phyloP scores from a whole-genome alignment of 2,888 invertebrate genomes.

The Pseudococcus viburni region DNA sequence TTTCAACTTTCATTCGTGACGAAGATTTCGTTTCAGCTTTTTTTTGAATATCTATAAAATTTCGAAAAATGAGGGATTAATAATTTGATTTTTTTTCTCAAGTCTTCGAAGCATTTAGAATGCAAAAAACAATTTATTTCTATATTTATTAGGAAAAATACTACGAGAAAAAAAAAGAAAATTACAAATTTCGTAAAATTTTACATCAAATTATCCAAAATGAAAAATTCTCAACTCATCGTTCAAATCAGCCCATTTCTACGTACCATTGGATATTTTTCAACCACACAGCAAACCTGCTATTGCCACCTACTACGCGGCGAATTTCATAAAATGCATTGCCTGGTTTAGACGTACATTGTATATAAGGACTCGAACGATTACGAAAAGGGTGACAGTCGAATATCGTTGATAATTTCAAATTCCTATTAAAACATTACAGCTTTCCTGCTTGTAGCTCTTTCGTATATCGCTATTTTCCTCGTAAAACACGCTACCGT shows the following conservation, averaged over 20 bases:
- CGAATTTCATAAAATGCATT: conserved; percentile 20
- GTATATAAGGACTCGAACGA: neutral
- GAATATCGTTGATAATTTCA: conserved; percentile 31
- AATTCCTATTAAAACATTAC: conserved; percentile 33
- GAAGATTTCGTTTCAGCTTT: neutral
- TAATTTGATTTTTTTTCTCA: no score
- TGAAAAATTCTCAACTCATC: no score
- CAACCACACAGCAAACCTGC: neutral
- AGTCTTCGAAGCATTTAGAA: no score
- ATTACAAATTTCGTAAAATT: no score
- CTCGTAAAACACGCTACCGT: neutral
- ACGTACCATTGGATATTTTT: neutral
- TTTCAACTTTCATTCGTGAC: neutral
- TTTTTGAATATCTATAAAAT: no score
- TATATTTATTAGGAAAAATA: no score
- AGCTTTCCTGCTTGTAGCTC: no score
- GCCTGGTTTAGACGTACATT: neutral
- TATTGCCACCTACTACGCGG: neutral
- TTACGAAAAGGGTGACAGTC: neutral
- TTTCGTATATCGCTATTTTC: neutral
- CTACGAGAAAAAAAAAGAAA: no score
- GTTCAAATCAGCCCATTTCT: no score
- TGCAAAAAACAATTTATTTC: no score
- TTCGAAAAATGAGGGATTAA: no score
- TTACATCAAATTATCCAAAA: no score